These are phyloP conservation scores for Zootoca vivipara DNA, from an alignment of 2,113 vertebrate species.

Conservation along the genomic window DNA sequence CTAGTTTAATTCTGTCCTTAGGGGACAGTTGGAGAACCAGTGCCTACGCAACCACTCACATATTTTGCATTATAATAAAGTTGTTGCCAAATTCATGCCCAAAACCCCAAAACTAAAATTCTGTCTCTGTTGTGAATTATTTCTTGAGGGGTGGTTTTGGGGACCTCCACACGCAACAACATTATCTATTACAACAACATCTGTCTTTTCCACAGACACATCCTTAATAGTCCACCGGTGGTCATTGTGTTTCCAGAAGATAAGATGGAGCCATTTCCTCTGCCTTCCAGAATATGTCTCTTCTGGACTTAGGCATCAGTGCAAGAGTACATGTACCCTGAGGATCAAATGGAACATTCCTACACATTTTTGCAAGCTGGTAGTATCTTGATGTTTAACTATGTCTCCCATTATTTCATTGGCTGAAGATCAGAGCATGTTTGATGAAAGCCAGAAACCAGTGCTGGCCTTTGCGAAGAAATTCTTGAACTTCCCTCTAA, in stretches of 20 bases:
- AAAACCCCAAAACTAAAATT: too few relatives aligned
- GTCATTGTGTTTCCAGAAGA: background rate
- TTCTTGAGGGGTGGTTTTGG: too few relatives aligned
- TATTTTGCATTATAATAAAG: too few relatives aligned
- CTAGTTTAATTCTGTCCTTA: too few relatives aligned
- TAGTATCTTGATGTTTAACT: background rate
- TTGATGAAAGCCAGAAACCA: slow-evolving; percentile 35
- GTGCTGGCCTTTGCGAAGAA: background rate
- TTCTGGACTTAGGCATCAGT: background rate
- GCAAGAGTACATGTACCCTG: background rate
- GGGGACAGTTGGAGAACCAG: too few relatives aligned
- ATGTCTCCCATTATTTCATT: slow-evolving; percentile 17
- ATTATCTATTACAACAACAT: background rate
- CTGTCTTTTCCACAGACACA: background rate
- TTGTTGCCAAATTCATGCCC: too few relatives aligned
- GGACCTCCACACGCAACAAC: too few relatives aligned
- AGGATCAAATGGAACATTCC: background rate
- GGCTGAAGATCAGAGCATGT: slow-evolving; percentile 36
- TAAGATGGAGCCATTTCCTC: background rate
- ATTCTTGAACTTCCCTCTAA: slow-evolving; percentile 4
- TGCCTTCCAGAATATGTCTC: background rate
- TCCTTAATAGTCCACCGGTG: background rate
- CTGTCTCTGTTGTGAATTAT: too few relatives aligned
- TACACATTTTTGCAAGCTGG: background rate
- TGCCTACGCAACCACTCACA: too few relatives aligned